Base-by-base conservation (phyloP, 2,113 vertebrate genomes). In the Podocnemis expansa region DNA sequence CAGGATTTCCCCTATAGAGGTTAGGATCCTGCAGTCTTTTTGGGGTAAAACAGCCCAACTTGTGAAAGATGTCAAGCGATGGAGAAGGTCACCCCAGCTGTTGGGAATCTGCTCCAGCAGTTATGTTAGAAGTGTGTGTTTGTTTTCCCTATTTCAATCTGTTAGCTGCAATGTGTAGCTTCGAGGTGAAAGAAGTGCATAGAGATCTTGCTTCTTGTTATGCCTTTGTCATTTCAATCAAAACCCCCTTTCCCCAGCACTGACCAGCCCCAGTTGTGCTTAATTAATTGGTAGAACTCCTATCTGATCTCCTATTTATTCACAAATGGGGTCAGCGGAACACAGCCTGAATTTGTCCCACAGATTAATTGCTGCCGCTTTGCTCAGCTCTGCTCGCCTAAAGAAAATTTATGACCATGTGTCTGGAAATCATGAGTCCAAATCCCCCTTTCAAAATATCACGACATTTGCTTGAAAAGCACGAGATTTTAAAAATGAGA, bases 41-140 rank as follows among this genome's bases (percentile, higher is more conserved):
- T 90, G 80, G 31, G 83, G 49, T 3, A 93, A 70, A 82, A 45
- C 14, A 82, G 85, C 90, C 56, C 83, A 95, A 67, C 6, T 47
- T 87, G 41, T 82, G 90, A 84, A 54, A 93, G 89, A 94, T 89
- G 58, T 75, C 93, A 78, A 93, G 12, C 25, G 41, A 16, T 82
- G 84, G 80, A 94, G 95, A 96, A 91, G 82, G 79, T 17, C 93
- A 93, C 56, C 63, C 34, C 4, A 9, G 5, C 17, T n/a, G 17
- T 21, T 70, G n/a, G 63, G 63, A 4, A 38, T 38, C 90, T 88
- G 82, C 93, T 67, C 45, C 82, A 85, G 78, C 80, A 56, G 49
- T 75, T 95, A 83, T 45, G 60, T 25, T 54, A 80, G 73, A 91
- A 95, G 27, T 34, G 83, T 56, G 93, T 63, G 81, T 43, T 34